Conservation (phyloP, 1,140 invertebrate genomes). For the roundworm (Caenorhabditis elegans) region DNA sequence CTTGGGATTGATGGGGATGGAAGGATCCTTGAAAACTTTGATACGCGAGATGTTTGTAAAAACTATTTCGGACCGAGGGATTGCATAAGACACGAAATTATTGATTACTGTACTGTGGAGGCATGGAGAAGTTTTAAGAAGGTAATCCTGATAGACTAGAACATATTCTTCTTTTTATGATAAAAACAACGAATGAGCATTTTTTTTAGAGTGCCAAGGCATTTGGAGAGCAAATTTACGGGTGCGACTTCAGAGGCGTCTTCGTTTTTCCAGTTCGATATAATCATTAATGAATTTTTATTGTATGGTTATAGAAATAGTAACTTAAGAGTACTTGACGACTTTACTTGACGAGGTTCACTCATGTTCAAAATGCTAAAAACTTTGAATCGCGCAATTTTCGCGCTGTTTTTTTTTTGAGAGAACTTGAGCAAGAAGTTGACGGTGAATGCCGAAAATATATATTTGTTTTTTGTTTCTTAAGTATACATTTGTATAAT, state of each 20-base stretch:
- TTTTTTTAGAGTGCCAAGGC: background rate
- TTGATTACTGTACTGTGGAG: background rate
- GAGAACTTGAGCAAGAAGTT: too few relatives aligned
- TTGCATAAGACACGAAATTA: background rate
- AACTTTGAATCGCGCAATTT: too few relatives aligned
- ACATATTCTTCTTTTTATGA: too few relatives aligned
- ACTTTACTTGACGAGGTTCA: too few relatives aligned
- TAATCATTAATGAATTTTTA: background rate
- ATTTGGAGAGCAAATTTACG: background rate
- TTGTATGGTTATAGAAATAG: too few relatives aligned
- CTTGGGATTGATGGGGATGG: background rate
- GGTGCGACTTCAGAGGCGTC: background rate
- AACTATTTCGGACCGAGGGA: background rate
- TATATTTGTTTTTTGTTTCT: too few relatives aligned
- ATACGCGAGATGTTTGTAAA: background rate
- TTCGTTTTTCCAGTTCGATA: background rate
- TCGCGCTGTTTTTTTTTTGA: too few relatives aligned
- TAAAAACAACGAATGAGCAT: background rate
- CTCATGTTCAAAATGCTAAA: too few relatives aligned
- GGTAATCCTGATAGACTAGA: background rate
- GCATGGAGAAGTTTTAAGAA: background rate
- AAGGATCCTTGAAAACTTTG: background rate
- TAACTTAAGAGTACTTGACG: too few relatives aligned
- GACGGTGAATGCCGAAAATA: too few relatives aligned
- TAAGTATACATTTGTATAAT: too few relatives aligned